These are phyloP conservation scores for Hirtodrosophila trivittata DNA, from an alignment of 2,888 invertebrate species.

Conservation along the genomic window DNA sequence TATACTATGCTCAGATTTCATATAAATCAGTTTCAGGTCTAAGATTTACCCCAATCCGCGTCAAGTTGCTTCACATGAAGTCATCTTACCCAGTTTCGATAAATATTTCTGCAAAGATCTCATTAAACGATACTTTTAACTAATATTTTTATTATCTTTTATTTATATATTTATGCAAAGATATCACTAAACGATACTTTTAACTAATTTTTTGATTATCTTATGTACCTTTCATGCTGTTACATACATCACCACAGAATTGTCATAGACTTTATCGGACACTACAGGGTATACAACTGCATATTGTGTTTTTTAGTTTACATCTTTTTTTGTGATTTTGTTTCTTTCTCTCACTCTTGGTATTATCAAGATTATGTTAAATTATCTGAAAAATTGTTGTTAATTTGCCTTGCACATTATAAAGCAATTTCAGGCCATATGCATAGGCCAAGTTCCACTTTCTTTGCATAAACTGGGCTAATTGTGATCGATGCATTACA, in stretches of 20 bases:
- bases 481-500: constrained; percentile 67
- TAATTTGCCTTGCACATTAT: constrained; percentile 73
- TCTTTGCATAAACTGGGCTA: constrained; percentile 63
- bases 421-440: constrained; percentile 67
- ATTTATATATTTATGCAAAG: too few species aligned
- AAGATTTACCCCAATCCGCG: too few species aligned
- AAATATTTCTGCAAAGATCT: too few species aligned
- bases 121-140: too few species aligned
- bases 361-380: constrained; percentile 76
- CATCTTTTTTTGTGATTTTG: constrained; percentile 6
- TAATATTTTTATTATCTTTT: not conserved
- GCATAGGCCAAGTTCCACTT: constrained; percentile 70
- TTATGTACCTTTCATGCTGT: not conserved
- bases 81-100: too few species aligned
- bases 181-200: too few species aligned
- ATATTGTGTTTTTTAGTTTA: constrained; percentile 21
- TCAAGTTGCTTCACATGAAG: too few species aligned
- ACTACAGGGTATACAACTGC: constrained; percentile 43
- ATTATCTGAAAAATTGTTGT: constrained; percentile 77
- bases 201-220: too few species aligned
- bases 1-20: too few species aligned
- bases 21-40: too few species aligned
- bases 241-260: not conserved
- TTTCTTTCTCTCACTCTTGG: constrained; percentile 30
- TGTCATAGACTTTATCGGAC: not conserved